phyloP scores from a whole-genome alignment of 2,888 invertebrate species.

The Netelia melanura region DNA sequence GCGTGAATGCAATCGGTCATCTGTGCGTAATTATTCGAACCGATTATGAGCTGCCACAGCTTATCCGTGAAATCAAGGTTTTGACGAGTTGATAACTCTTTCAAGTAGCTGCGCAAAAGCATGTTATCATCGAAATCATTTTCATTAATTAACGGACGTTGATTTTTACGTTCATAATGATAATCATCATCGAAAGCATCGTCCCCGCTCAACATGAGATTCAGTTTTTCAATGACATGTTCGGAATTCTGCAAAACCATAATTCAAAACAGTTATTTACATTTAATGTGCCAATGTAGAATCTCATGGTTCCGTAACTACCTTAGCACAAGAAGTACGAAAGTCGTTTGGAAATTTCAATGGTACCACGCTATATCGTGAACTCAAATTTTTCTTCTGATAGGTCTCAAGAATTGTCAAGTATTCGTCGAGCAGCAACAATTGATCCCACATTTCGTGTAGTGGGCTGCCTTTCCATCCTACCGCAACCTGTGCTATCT shows the following conservation, averaged over 20 bases:
- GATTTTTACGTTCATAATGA: neutral
- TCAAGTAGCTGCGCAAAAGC: conserved; percentile 68
- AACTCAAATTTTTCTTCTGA: conserved; percentile 63
- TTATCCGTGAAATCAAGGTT: conserved; percentile 77
- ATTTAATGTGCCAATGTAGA: too few relatives aligned
- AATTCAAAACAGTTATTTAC: neutral
- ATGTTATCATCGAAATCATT: conserved; percentile 65
- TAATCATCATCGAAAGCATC: conserved; percentile 40
- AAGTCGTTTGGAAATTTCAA: conserved; percentile 73
- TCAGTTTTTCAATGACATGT: conserved; percentile 68
- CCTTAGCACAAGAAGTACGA: conserved; percentile 68
- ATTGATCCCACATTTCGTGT: conserved; percentile 73
- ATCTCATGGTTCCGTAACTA: conserved; percentile 34
- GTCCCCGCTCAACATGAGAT: conserved; percentile 71
- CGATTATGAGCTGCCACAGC: conserved; percentile 74
- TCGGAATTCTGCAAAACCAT: conserved; percentile 67
- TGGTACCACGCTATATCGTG: conserved; percentile 61
- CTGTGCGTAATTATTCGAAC: conserved; percentile 67
- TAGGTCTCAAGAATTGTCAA: conserved; percentile 72
- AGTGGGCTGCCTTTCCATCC: conserved; percentile 72
- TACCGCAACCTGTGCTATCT: conserved; percentile 73
- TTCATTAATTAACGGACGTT: conserved; percentile 53
- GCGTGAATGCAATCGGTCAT: conserved; percentile 74
- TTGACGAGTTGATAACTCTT: conserved; percentile 70
- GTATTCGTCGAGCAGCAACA: conserved; percentile 73